These are phyloP conservation scores for Hypolimnas misippus DNA, from an alignment of 2,888 invertebrate genomes.

Conservation along the genomic window DNA sequence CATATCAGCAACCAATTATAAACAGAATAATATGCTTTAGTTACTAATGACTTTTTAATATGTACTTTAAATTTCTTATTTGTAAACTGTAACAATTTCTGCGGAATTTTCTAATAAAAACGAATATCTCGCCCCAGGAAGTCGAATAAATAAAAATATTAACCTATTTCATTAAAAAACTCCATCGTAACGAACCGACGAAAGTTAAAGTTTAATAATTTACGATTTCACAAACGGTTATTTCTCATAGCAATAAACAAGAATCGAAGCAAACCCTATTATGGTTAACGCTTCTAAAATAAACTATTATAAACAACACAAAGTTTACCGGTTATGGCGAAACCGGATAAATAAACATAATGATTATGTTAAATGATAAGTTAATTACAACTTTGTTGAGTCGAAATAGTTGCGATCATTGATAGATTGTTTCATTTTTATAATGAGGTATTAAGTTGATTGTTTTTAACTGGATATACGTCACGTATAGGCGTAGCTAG, in stretches of 20 bases:
- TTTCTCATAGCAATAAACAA: conserved; percentile 9
- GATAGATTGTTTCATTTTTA: not conserved
- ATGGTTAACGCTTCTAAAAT: conserved; percentile 13
- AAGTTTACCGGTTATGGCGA: conserved; percentile 17
- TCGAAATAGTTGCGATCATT: not conserved
- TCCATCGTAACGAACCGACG: too few species aligned
- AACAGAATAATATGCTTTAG: too few species aligned
- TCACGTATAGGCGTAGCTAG: too few species aligned
- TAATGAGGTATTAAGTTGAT: not conserved
- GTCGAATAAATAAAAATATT: too few species aligned
- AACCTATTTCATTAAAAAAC: too few species aligned
- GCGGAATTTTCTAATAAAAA: too few species aligned
- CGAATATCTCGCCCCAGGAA: too few species aligned
- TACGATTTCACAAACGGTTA: not conserved
- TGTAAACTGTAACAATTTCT: too few species aligned
- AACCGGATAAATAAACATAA: conserved; percentile 22
- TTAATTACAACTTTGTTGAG: conserved; percentile 5
- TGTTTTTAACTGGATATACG: not conserved
- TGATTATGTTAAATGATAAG: conserved; percentile 13
- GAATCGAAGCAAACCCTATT: not conserved
- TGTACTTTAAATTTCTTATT: too few species aligned
- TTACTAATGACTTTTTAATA: too few species aligned
- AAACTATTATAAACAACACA: conserved; percentile 19
- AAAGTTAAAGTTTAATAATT: not conserved
- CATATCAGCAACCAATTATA: too few species aligned